Percentiles rank a stretch among this genome's conserved stretches.
These are phyloP conservation scores for Petrolisthes cinctipes DNA, from an alignment of 2,888 invertebrate genomes.

Conservation along the genomic window DNA sequence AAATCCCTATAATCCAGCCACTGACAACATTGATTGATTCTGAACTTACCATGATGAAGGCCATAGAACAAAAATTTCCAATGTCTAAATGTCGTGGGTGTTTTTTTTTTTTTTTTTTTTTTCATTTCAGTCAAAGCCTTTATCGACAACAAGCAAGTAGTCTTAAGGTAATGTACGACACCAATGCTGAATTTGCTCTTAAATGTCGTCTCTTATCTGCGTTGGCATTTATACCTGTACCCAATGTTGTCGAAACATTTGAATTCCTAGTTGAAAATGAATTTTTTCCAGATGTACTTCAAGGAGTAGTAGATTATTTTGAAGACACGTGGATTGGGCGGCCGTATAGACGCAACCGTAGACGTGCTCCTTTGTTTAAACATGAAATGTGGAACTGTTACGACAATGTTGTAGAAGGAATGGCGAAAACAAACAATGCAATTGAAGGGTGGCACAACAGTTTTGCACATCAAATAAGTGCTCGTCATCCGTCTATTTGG, in stretches of 20 bases:
- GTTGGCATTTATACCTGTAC: constrained; percentile 19
- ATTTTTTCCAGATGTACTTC: constrained; percentile 23
- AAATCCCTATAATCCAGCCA: not conserved
- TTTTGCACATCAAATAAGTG: constrained; percentile 3
- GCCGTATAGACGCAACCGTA: constrained; percentile 15
- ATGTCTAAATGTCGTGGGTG: not conserved
- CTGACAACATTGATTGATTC: too few relatives aligned
- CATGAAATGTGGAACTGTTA: constrained; percentile 22
- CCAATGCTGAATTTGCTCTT: constrained; percentile 17
- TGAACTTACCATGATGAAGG: not conserved
- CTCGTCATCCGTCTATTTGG: too few relatives aligned
- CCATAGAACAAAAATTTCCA: not conserved
- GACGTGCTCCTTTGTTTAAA: constrained; percentile 11
- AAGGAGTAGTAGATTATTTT: constrained; percentile 28
- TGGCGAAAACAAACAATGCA: constrained; percentile 8
- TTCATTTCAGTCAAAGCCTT: constrained; percentile 4
- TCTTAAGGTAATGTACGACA: not conserved
- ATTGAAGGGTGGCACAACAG: constrained; percentile 18
- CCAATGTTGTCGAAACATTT: constrained; percentile 25
- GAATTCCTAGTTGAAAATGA: constrained; percentile 19
- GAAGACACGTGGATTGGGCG: constrained; percentile 30
- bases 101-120: not conserved
- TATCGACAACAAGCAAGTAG: not conserved
- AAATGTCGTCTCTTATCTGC: constrained; percentile 3
- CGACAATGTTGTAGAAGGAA: constrained; percentile 1